These are phyloP conservation scores for Invenusta paracnida DNA, from an alignment of 2,888 invertebrate species.

Conservation along the genomic window DNA sequence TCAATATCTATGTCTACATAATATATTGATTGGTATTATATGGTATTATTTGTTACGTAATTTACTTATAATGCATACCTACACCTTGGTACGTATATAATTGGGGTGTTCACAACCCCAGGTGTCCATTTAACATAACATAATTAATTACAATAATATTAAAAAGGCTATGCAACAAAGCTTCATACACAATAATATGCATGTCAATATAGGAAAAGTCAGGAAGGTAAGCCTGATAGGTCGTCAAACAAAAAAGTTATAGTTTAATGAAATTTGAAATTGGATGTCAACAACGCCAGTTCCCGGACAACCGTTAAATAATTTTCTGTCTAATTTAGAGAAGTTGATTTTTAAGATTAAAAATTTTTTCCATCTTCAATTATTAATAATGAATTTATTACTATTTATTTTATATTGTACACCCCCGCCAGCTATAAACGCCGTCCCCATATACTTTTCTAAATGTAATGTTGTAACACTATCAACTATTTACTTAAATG, in stretches of 20 bases:
- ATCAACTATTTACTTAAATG: too few species aligned
- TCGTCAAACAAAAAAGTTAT: slow-evolving; percentile 21
- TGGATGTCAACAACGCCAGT: not conserved
- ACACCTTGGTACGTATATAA: too few species aligned
- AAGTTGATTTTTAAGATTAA: too few species aligned
- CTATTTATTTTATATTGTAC: too few species aligned
- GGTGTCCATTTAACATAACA: not conserved
- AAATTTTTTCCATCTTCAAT: too few species aligned
- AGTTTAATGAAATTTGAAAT: slow-evolving; percentile 12
- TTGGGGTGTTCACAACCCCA: not conserved
- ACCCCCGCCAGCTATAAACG: too few species aligned
- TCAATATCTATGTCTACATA: not conserved
- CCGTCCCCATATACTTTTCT: too few species aligned
- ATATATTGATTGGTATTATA: not conserved
- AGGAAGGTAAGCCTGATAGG: not conserved
- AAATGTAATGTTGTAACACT: too few species aligned
- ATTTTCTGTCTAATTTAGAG: too few species aligned
- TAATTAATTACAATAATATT: slow-evolving; percentile 26
- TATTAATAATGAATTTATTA: too few species aligned
- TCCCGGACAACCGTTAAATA: not conserved
- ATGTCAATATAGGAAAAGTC: not conserved
- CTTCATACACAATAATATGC: slow-evolving; percentile 21
- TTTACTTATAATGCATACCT: too few species aligned
- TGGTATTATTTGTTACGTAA: too few species aligned
- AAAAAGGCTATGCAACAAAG: not conserved